Percentiles rank a stretch among this genome's conserved stretches.
Conservation (phyloP, 2,797 vertebrate species). For the Phalanger gymnotis region DNA sequence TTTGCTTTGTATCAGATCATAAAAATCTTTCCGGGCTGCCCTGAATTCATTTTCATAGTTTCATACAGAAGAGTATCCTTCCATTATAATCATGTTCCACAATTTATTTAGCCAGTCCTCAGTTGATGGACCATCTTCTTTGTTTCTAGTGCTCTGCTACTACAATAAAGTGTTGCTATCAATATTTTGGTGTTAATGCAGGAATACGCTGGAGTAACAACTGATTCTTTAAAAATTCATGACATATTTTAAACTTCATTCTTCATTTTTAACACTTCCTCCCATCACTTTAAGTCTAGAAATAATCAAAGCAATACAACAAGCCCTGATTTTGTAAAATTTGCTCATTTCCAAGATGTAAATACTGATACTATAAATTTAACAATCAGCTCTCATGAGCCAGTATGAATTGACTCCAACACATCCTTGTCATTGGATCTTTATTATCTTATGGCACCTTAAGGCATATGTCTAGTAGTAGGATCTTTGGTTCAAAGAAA, state of each 20-base stretch:
- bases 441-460: background rate
- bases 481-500: background rate
- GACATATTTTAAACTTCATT: background rate
- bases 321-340: background rate
- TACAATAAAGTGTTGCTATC: background rate
- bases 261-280: background rate
- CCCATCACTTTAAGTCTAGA: background rate
- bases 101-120: background rate
- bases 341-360: background rate
- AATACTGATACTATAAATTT: background rate
- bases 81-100: background rate
- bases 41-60: background rate
- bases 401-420: background rate
- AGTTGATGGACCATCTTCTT: background rate
- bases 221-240: background rate
- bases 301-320: background rate
- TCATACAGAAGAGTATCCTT: background rate
- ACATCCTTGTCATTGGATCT: background rate
- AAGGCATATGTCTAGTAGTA: background rate
- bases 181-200: background rate
- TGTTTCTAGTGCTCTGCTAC: background rate
- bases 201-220: background rate
- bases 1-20: background rate
- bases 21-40: background rate
- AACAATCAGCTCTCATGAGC: background rate